Evolutionary conservation across 2,797 vertebrate genomes (phyloP).

Genomic region (Trematomus bernacchii): DNA sequence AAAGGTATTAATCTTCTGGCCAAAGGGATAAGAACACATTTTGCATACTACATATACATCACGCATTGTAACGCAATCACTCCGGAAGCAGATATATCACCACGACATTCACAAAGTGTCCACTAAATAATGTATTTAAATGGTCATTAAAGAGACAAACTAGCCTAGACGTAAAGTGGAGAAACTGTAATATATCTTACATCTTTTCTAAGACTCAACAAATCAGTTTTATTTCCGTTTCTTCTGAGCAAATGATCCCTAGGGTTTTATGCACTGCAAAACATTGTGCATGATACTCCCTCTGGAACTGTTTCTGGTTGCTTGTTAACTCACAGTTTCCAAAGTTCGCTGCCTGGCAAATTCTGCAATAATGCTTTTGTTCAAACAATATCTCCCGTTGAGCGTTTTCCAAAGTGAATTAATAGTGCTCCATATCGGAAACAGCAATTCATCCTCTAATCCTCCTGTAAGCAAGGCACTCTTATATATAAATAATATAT

Average conservation of each 20-base stretch:
- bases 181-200: not conserved
- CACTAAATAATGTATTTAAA: not conserved
- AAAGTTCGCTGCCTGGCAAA: slow-evolving; percentile 25
- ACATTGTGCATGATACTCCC: slow-evolving; percentile 37
- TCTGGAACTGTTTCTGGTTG: slow-evolving; percentile 28
- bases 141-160: slow-evolving; percentile 21
- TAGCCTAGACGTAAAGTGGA: not conserved
- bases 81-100: not conserved
- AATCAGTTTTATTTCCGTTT: slow-evolving; percentile 34
- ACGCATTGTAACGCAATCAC: not conserved
- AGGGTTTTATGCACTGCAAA: slow-evolving; percentile 29
- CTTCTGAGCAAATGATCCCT: slow-evolving; percentile 22
- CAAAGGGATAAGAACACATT: not conserved
- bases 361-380: slow-evolving; percentile 18
- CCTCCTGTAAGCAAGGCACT: not conserved
- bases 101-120: not conserved
- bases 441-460: not conserved
- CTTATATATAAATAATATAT: not conserved
- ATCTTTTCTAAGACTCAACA: not conserved
- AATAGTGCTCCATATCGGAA: not conserved
- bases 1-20: slow-evolving; percentile 12
- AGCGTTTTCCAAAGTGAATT: slow-evolving; percentile 29
- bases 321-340: slow-evolving; percentile 27
- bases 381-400: slow-evolving; percentile 5
- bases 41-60: not conserved